phyloP scores from a whole-genome alignment of 2,797 vertebrate genomes.

The Mus spretus region DNA sequence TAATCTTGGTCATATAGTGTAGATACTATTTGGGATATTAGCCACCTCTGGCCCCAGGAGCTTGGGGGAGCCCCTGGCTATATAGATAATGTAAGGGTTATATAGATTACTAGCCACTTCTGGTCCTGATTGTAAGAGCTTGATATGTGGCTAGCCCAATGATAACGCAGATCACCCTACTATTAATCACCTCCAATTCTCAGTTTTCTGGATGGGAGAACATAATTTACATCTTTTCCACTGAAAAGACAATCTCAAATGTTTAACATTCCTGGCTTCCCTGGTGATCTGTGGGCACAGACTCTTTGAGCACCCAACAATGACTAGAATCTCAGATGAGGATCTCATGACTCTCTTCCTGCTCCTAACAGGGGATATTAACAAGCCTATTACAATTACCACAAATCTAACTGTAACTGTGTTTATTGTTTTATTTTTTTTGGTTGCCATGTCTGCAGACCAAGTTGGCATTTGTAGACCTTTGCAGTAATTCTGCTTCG shows the following conservation, averaged over 20 bases:
- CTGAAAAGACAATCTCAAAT: not conserved
- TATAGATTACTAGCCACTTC: not conserved
- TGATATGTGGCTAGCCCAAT: not conserved
- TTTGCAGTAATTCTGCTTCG: not conserved
- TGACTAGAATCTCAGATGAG: not conserved
- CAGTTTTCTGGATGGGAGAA: not conserved
- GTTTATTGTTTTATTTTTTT: not conserved
- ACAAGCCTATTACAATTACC: not conserved
- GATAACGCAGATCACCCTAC: not conserved
- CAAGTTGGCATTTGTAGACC: not conserved
- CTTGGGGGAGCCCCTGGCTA: not conserved
- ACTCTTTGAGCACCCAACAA: not conserved
- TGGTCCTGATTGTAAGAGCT: not conserved
- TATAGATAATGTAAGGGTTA: not conserved
- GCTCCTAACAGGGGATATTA: not conserved
- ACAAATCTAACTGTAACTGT: not conserved
- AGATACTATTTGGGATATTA: not conserved
- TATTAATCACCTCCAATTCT: not conserved
- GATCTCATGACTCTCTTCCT: not conserved
- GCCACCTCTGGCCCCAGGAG: not conserved
- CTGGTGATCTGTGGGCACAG: not conserved
- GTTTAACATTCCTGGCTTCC: not conserved
- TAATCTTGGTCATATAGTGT: not conserved
- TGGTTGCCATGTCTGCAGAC: not conserved
- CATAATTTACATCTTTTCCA: not conserved